Evolutionary conservation across 2,888 invertebrate genomes (phyloP).

Genomic region (Epirrita christyi): DNA sequence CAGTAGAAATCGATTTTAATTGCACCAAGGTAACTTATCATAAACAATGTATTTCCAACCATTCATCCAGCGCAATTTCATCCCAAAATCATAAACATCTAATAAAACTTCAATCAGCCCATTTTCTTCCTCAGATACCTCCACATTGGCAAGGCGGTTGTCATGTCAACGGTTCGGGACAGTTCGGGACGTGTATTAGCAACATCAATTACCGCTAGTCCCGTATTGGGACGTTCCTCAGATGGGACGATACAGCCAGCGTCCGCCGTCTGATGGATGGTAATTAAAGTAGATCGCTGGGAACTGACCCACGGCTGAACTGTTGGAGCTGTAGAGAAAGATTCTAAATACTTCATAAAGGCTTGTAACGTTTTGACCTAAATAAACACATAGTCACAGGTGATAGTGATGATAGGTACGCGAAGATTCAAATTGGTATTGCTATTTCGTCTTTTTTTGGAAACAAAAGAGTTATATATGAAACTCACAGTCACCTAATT

Average conservation of each 20-base stretch:
- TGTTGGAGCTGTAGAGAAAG: constrained; percentile 1
- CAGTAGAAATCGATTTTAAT: too few relatives aligned
- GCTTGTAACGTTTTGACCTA: background rate
- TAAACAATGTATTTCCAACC: too few relatives aligned
- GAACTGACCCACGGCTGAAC: constrained; percentile 28
- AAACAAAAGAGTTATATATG: too few relatives aligned
- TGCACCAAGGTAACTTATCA: too few relatives aligned
- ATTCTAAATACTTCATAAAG: constrained; percentile 7
- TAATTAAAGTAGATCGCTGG: constrained; percentile 62
- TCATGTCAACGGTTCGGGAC: constrained; percentile 26
- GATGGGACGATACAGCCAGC: constrained; percentile 54
- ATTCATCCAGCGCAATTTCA: background rate
- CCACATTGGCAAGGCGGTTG: constrained; percentile 18
- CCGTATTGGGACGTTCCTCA: constrained; percentile 47
- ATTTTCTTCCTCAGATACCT: constrained; percentile 18
- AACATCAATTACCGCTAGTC: constrained; percentile 54
- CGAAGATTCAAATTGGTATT: too few relatives aligned
- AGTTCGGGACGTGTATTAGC: constrained; percentile 56
- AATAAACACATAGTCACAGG: too few relatives aligned
- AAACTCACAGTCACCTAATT: too few relatives aligned
- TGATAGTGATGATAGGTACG: too few relatives aligned
- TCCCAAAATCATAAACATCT: constrained; percentile 1
- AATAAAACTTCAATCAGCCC: background rate
- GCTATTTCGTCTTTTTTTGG: too few relatives aligned
- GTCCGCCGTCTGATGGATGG: constrained; percentile 61